phyloP scores from a whole-genome alignment of 1,140 invertebrate species.

The Drosophila baimaii region DNA sequence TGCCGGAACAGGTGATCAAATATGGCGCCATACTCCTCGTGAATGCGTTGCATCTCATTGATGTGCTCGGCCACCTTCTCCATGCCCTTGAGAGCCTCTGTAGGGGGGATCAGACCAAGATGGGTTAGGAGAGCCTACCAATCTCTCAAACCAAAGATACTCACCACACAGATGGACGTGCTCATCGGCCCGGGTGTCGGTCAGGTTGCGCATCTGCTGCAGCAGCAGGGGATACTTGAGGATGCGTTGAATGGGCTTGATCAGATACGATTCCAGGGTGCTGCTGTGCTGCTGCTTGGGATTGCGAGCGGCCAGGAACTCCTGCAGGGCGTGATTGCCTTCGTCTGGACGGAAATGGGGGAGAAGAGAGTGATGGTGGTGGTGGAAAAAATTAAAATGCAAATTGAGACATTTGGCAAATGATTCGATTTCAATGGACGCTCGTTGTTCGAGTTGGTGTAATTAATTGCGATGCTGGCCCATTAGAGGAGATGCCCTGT shows the following conservation, averaged over 20 bases:
- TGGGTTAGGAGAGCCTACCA: background rate
- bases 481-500: conserved; percentile 21
- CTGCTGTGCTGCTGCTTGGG: conserved; percentile 98
- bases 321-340: conserved; percentile 97
- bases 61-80: conserved; percentile 99
- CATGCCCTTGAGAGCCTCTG: conserved; percentile 97
- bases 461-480: conserved; percentile 74
- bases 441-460: conserved; percentile 54
- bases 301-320: conserved; percentile 96
- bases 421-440: conserved; percentile 77
- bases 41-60: conserved; percentile 99
- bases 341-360: conserved; percentile 88
- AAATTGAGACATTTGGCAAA: conserved; percentile 77
- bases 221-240: conserved; percentile 98
- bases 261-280: conserved; percentile 98
- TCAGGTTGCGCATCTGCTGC: conserved; percentile 97
- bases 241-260: conserved; percentile 99
- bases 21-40: conserved; percentile 99
- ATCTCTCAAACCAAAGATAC: conserved; percentile 43
- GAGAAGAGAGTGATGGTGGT: conserved; percentile 13
- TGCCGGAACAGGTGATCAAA: conserved; percentile 98
- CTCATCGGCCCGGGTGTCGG: conserved; percentile 95
- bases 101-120: background rate
- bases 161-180: conserved; percentile 95
- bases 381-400: conserved; percentile 48